These are phyloP conservation scores for Labeo rohita DNA, from an alignment of 2,113 vertebrate species.

Conservation along the genomic window DNA sequence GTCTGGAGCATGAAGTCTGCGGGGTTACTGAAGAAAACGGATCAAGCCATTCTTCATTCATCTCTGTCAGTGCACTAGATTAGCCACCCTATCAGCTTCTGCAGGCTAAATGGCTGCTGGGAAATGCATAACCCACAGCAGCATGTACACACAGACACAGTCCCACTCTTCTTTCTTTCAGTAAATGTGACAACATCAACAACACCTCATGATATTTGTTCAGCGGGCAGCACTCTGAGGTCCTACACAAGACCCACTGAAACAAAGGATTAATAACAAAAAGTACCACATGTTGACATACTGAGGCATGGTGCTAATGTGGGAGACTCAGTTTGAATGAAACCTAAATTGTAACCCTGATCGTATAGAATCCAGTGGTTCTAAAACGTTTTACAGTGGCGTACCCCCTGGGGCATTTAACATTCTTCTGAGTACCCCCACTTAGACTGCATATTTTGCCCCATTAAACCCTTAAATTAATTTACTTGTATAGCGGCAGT, in stretches of 20 bases:
- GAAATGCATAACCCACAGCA: constrained; percentile 8
- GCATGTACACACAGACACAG: constrained; percentile 29
- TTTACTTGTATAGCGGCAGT: too few species aligned
- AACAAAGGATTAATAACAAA: neutral
- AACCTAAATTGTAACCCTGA: too few species aligned
- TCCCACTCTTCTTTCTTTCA: neutral
- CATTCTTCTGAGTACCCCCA: too few species aligned
- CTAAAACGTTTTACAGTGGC: too few species aligned
- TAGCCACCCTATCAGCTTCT: constrained; percentile 41
- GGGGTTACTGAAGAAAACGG: neutral
- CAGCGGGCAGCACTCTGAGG: neutral
- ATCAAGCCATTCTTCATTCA: constrained; percentile 34
- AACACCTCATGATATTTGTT: neutral
- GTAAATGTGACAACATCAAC: constrained; percentile 10
- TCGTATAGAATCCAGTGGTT: too few species aligned
- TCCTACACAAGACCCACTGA: neutral
- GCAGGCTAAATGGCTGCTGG: constrained; percentile 8
- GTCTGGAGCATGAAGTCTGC: neutral
- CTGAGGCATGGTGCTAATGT: too few species aligned
- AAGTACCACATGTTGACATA: neutral
- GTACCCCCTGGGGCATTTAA: too few species aligned
- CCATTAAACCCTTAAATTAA: too few species aligned
- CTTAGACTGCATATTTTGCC: too few species aligned
- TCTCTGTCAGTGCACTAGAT: constrained; percentile 39
- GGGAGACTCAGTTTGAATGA: too few species aligned